phyloP scores from a whole-genome alignment of 2,113 vertebrate genomes.

The Solea solea region DNA sequence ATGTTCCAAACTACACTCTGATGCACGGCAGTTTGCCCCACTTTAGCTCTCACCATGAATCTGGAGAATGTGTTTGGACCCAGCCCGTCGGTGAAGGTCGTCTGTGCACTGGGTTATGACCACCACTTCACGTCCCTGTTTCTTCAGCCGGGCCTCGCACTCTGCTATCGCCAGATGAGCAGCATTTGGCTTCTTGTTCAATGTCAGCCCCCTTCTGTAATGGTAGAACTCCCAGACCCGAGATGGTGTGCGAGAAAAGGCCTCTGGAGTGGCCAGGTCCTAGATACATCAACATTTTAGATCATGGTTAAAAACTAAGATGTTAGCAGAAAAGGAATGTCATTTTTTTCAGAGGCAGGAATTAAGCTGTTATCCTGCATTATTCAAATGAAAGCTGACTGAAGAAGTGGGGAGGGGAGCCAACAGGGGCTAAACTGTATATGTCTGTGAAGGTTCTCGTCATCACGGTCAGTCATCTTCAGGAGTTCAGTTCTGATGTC shows the following conservation, averaged over 20 bases:
- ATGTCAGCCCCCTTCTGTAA: slow-evolving; percentile 88
- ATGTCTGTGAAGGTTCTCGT: too few relatives aligned
- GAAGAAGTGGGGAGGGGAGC: background rate
- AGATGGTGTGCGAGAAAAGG: slow-evolving; percentile 90
- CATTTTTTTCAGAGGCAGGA: background rate
- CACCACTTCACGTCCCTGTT: slow-evolving; percentile 87
- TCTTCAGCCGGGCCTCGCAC: slow-evolving; percentile 87
- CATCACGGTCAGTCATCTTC: too few relatives aligned
- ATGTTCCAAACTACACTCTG: background rate
- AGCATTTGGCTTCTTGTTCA: slow-evolving; percentile 84
- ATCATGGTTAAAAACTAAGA: background rate
- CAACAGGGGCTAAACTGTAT: too few relatives aligned
- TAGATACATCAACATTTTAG: slow-evolving; percentile 48
- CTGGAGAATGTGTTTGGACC: slow-evolving; percentile 90
- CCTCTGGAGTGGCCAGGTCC: slow-evolving; percentile 92
- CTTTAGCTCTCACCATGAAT: slow-evolving; percentile 87
- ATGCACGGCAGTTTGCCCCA: background rate
- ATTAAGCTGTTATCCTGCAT: background rate
- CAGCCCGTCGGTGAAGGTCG: slow-evolving; percentile 91
- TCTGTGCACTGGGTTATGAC: slow-evolving; percentile 97
- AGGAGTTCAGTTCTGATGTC: too few relatives aligned
- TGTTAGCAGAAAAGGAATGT: background rate
- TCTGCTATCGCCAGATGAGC: slow-evolving; percentile 90
- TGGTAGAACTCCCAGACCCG: slow-evolving; percentile 98
- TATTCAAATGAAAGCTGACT: background rate